Evolutionary conservation across 2,797 vertebrate genomes (phyloP), one percentile per base, ranked within the genome.

Genomic region (Antrozous pallidus): DNA sequence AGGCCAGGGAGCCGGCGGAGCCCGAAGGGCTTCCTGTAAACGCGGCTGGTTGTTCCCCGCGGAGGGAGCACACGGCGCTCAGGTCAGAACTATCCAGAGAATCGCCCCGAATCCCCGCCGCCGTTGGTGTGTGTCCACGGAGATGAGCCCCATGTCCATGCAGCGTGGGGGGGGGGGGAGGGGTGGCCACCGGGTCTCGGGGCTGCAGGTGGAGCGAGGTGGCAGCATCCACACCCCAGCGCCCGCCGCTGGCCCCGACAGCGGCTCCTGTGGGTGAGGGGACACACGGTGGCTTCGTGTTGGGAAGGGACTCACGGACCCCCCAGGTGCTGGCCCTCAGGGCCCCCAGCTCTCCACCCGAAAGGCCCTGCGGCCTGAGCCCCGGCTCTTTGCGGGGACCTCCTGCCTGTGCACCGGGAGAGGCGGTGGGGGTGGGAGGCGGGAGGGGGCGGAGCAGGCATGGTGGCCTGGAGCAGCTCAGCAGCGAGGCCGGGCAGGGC

Each of bases 401-500:
- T 58, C 56, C 26, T 11, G 13, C 56, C 4, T 61, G 28, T 0
- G 9, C 17, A 12, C 58, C 18, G n/a, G n/a, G n/a, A n/a, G n/a
- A n/a, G n/a, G n/a, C n/a, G 7, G 36, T 42, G 3, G 10, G 13
- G 2, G 10, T 12, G 56, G 26, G 56, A 4, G 13, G 0, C 2
- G 16, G 6, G 33, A 1, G 1, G 28, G 51, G 18, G 33, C 12
- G 4, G 20, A 2, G 9, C 1, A 4, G 17, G 70, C 38, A 26
- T 13, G 26, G 56, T 11, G 47, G 56, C 49, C 70, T 42, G 36
- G 47, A 9, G 24, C 36, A 18, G 17, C 61, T 42, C 40, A 10
- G 33, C n/a, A 4, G 20, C 22, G 3, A 54, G 18, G n/a, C 73
- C 0, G 5, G 89, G 54, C 51, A 26, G 16, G 33, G 58, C 22